Base-by-base conservation (phyloP, 2,888 invertebrate species). In the Seira musarum region DNA sequence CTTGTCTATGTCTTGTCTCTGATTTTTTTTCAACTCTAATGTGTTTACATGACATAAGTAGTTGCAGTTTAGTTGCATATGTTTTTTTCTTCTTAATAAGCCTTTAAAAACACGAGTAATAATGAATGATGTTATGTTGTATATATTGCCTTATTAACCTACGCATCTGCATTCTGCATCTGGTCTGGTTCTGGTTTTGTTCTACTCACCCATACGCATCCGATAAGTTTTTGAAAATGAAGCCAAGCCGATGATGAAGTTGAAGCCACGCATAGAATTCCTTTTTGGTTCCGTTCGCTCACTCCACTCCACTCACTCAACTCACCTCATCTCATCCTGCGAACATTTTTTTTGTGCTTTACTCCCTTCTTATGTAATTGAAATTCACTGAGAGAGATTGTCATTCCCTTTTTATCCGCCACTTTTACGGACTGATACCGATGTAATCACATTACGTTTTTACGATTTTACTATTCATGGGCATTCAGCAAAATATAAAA, bases 21-120 rank as follows among this genome's bases (percentile, higher is more conserved):
- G 30, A 30, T 30, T 30, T 30, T 30, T 30, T 8, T 30, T 8
- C 8, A 30, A 30, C 8, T 30, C 8, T n/a, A 40, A 66, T 80
- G 74, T 73, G 79, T 74, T 80, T 80, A 80, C 80, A 74, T 61
- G 74, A 66, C 74, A 70, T 61, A 73, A 73, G 74, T 78, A 78
- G 80, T 70, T 70, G 80, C 74, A 74, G 69, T 80, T 80, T 65
- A 35, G 67, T 61, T 60, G 67, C 25, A 66, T 72, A 24, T 21
- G 21, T 63, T 22, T 6, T 67, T 40, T 17, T 66, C n/a, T 17
- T 65, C 63, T 63, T 72, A 72, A 78, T 78, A 78, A 72, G 61
- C 40, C 17, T 57, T 25, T 53, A 30, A 30, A n/a, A 30, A 30
- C 30, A 30, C 30, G 68, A 64, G 60, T 74, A 63, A 67, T 68